Conservation (phyloP, 2,113 vertebrate genomes). For the Lagopus muta region DNA sequence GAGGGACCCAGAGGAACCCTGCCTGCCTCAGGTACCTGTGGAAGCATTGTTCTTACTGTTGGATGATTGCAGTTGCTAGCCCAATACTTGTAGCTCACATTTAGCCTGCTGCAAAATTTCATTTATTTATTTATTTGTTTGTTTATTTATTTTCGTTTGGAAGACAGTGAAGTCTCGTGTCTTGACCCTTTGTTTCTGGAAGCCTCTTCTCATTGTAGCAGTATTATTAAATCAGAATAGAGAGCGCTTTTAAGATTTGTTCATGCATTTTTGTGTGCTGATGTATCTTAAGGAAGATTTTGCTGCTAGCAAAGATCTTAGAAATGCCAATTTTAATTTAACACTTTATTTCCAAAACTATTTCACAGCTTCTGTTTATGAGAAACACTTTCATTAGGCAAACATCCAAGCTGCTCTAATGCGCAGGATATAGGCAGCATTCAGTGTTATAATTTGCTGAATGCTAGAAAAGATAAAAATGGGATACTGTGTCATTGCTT, state of each 20-base stretch:
- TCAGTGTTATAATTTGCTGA: not conserved
- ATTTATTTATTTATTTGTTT: not conserved
- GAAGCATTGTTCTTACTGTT: not conserved
- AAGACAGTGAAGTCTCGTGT: not conserved
- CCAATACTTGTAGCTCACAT: accelerated
- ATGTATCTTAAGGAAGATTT: not conserved
- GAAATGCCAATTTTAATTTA: constrained; percentile 4
- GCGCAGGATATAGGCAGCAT: not conserved
- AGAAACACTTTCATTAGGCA: not conserved
- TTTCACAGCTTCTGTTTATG: not conserved
- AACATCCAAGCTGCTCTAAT: not conserved
- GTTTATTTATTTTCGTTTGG: not conserved
- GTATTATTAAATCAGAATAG: not conserved
- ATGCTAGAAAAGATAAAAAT: not conserved
- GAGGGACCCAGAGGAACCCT: not conserved
- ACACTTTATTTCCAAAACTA: not conserved
- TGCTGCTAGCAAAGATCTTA: not conserved
- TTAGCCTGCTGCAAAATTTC: not conserved
- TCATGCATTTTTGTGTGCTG: not conserved
- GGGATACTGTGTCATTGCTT: not conserved
- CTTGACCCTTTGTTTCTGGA: not conserved
- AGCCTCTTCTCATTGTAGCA: not conserved
- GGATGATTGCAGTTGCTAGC: not conserved
- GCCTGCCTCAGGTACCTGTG: accelerated
- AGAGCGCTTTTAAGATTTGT: not conserved